Base-by-base conservation (phyloP, 2,113 vertebrate genomes). In the Hippolais icterina region DNA sequence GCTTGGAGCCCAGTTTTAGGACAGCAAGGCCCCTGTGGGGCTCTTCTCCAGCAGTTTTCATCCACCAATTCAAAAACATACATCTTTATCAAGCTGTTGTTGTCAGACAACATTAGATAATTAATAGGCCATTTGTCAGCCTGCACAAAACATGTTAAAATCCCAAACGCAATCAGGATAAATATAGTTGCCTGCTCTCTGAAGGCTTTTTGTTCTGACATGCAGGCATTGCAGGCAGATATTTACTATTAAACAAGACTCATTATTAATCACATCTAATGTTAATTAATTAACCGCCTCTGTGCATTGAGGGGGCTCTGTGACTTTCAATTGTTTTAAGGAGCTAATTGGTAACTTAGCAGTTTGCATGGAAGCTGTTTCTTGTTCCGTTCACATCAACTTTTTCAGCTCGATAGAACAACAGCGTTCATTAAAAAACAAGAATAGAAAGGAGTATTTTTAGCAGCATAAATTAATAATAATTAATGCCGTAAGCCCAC, bases 101-200 rank as follows among this genome's bases (percentile, higher is more conserved):
- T 99, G 99, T 99, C 99, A 99, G 99, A 99, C 99, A 99, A 99
- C 99, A 99, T 99, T 99, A 99, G 99, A 99, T 99, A 99, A 99
- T 99, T 99, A 99, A 99, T 99, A 99, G 99, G 99, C 99, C 99
- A 99, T 99, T 99, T 99, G 99, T 99, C 99, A 99, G 98, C 99
- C 98, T 98, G 98, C 98, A 98, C 98, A 98, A 98, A 99, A 99
- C 98, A 98, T 98, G 99, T 98, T 99, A 99, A 99, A 99, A 99
- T 99, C 98, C 98, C 96, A 97, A 98, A 98, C 97, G 98, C 98
- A 98, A 98, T 98, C 98, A 98, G 98, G 98, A 98, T 99, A 99
- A 98, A 99, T 99, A 98, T 98, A 98, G 98, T 98, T 98, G 98
- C 97, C 96, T 86, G 95, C 97, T 98, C 98, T 98, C 98, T 97